Percentiles rank a stretch among this genome's conserved stretches.
These are phyloP conservation scores for Macrosiphum euphorbiae DNA, from an alignment of 2,888 invertebrate species.

Conservation along the genomic window DNA sequence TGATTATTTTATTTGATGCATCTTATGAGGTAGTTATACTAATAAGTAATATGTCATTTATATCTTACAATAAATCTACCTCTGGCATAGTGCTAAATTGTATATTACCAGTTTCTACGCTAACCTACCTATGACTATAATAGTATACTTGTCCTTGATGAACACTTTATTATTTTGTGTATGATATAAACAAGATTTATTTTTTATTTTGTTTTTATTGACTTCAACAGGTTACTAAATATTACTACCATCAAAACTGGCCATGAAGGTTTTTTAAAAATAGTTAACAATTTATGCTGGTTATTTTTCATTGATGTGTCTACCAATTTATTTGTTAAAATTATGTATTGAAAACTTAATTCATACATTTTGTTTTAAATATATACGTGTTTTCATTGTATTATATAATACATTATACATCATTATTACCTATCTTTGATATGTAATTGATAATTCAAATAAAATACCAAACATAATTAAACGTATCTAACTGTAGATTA, in stretches of 20 bases:
- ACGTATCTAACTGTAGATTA: too few species aligned
- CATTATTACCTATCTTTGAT: neutral
- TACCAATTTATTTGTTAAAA: neutral
- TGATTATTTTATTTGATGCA: neutral
- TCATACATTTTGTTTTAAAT: neutral
- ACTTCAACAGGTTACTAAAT: constrained; percentile 27
- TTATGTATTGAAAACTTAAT: neutral
- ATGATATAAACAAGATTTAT: neutral
- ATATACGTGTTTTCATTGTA: neutral
- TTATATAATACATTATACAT: neutral
- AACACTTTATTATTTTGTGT: neutral
- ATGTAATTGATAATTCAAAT: neutral
- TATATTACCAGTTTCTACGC: neutral
- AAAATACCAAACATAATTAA: neutral
- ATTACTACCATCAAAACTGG: neutral
- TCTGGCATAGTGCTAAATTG: neutral
- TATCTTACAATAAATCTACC: neutral
- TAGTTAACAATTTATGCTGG: neutral
- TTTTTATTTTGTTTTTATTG: constrained; percentile 6
- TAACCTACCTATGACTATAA: neutral
- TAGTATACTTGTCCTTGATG: neutral
- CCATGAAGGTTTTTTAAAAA: constrained; percentile 33
- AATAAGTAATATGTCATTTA: neutral
- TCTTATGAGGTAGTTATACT: neutral
- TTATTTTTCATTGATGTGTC: neutral